Base-by-base conservation (phyloP, 2,113 vertebrate species). In the Capra hircus region DNA sequence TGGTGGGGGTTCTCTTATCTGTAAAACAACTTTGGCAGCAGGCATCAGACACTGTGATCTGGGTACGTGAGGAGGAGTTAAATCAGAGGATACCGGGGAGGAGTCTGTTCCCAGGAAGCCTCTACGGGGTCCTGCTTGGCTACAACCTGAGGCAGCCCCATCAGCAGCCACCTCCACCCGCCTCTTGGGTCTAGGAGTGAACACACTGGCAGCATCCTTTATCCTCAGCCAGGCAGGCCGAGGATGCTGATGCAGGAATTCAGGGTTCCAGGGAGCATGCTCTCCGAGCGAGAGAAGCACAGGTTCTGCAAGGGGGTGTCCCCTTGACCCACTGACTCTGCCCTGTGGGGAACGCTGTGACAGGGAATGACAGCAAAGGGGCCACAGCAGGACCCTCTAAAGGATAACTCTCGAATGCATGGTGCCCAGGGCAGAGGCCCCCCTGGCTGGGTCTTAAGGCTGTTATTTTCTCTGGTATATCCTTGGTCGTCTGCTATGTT, bases 231-330 rank as follows among this genome's bases (percentile, higher is more conserved):
- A 7, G 1, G 6, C 6, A 2, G 60, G 33, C 15, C 19, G 7
- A 13, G 30, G n/a, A 81, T 45, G 33, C 9, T 9, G 28, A 21
- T 30, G 28, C 1, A 10, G 67, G 52, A 28, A 50, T 2, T 16
- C 83, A 80, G 28, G 30, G 52, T 40, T 81, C 48, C 16, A 7
- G 6, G n/a, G 0, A 28, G 33, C 43, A 21, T 2, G 21, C 28
- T 71, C 40, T 17, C 12, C 6, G 1, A 52, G 2, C 1, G 0
- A 6, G 14, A 16, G 17, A 84, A 19, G 23, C 14, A 23, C 77
- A 23, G 57, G 40, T 21, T 81, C 40, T 81, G 19, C 16, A 57
- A 17, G 21, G 36, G 50, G 1, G 21, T 1, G n/a, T 40, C 48
- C 33, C 30, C 45, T 48, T 45, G 30, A 45, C 59, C 10, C 16